Evolutionary conservation across 1,140 invertebrate species (phyloP).

Genomic region (Spodoptera frugiperda): DNA sequence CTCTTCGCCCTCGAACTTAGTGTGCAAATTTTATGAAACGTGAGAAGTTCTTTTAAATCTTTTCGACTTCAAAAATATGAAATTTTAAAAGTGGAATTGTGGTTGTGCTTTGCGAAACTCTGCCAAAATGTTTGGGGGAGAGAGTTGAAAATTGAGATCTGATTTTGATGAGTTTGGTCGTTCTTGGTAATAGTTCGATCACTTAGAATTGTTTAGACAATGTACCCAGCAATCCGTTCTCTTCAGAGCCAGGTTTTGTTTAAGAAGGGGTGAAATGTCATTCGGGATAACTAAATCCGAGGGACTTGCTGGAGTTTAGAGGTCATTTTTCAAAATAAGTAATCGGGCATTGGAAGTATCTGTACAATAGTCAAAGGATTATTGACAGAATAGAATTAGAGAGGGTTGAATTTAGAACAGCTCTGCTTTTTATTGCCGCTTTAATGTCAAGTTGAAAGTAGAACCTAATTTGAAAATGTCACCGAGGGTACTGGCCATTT

Average conservation of each 20-base stretch:
- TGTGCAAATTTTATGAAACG: constrained; percentile 52
- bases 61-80: constrained; percentile 59
- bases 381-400: constrained; percentile 11
- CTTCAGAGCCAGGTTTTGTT: constrained; percentile 80
- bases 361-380: constrained; percentile 11
- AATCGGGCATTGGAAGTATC: constrained; percentile 45
- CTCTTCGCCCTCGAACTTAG: constrained; percentile 45
- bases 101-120: constrained; percentile 47
- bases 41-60: constrained; percentile 60
- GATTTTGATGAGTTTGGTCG: constrained; percentile 46
- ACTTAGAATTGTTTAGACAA: constrained; percentile 84
- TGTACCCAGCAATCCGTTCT: constrained; percentile 80
- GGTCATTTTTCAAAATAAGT: constrained; percentile 82
- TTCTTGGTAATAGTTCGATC: constrained; percentile 62
- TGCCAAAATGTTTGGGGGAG: constrained; percentile 26
- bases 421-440: too few relatives aligned
- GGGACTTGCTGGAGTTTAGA: constrained; percentile 60
- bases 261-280: constrained; percentile 83
- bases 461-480: background rate
- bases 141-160: constrained; percentile 54
- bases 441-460: too few relatives aligned
- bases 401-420: background rate
- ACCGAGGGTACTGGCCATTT: background rate
- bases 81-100: constrained; percentile 71
- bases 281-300: constrained; percentile 79